A percentile compares a stretch with the other conserved stretches of the same genome.
Conservation (phyloP, 2,888 invertebrate genomes). For the Diaprepes abbreviatus region DNA sequence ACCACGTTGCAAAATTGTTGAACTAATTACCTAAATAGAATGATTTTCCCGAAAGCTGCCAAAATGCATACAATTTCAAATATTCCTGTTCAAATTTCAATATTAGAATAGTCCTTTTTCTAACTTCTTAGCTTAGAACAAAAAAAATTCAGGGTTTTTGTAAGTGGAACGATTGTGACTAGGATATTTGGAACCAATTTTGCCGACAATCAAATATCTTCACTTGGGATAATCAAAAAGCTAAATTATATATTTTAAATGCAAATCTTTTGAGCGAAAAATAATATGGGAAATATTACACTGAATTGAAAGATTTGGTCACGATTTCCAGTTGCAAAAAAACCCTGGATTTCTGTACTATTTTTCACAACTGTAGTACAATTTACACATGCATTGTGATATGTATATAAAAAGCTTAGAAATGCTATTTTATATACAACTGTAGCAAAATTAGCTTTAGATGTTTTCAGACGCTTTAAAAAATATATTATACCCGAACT, state of each 20-base stretch:
- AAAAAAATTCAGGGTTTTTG: neutral
- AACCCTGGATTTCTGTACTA: slow-evolving; percentile 4
- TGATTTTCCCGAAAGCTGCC: slow-evolving; percentile 13
- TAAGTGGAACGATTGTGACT: too few relatives aligned
- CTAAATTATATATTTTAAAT: too few relatives aligned
- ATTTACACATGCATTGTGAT: slow-evolving; percentile 41
- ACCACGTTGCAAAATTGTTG: neutral
- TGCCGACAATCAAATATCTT: too few relatives aligned
- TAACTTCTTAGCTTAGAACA: neutral
- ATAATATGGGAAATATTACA: too few relatives aligned
- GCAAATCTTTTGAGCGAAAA: too few relatives aligned
- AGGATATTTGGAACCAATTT: too few relatives aligned
- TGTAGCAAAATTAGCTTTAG: slow-evolving; percentile 18
- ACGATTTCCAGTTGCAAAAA: neutral
- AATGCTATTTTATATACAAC: slow-evolving; percentile 24
- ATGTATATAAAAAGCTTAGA: slow-evolving; percentile 40
- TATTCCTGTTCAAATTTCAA: slow-evolving; percentile 4
- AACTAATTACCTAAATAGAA: neutral
- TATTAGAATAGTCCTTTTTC: neutral
- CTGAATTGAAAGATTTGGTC: too few relatives aligned
- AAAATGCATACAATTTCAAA: slow-evolving; percentile 31
- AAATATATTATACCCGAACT: neutral
- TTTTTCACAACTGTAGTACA: slow-evolving; percentile 26
- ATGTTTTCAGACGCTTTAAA: slow-evolving; percentile 9
- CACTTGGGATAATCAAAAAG: too few relatives aligned